These are phyloP conservation scores for Notolabrus celidotus DNA, from an alignment of 2,797 vertebrate genomes.

Conservation along the genomic window DNA sequence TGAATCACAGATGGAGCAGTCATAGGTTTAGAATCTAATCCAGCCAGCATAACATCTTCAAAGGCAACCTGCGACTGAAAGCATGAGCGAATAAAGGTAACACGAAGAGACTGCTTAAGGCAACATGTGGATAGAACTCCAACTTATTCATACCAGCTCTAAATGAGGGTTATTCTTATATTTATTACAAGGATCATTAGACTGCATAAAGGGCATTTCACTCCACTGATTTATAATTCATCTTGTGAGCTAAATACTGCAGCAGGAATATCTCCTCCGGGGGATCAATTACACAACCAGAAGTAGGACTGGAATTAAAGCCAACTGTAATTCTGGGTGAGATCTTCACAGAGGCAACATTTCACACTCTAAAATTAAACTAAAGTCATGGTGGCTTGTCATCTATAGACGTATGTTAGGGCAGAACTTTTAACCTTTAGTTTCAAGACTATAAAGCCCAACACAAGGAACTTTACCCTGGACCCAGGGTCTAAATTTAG, in stretches of 20 bases:
- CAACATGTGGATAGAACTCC: constrained; percentile 43
- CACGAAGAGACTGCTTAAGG: constrained; percentile 19
- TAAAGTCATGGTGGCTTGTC: neutral
- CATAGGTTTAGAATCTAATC: constrained; percentile 56
- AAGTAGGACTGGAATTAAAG: constrained; percentile 12
- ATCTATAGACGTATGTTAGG: too few relatives aligned
- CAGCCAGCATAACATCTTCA: constrained; percentile 52
- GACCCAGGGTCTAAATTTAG: too few relatives aligned
- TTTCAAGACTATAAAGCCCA: neutral
- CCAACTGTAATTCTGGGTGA: neutral
- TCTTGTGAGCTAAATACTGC: constrained; percentile 38
- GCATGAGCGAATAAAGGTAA: constrained; percentile 5
- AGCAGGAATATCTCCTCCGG: constrained; percentile 10
- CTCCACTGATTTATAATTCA: constrained; percentile 43
- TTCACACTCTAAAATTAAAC: neutral
- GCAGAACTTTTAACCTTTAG: neutral
- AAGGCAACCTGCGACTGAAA: constrained; percentile 26
- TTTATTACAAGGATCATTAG: constrained; percentile 37
- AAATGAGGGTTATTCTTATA: constrained; percentile 34
- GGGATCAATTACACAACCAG: constrained; percentile 20
- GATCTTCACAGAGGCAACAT: neutral
- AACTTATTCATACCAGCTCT: constrained; percentile 27
- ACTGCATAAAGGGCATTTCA: constrained; percentile 24
- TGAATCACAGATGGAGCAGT: constrained; percentile 51
- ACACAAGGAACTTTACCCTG: too few relatives aligned